Evolutionary conservation across 2,888 invertebrate genomes (phyloP), one percentile per base, ranked within the genome.

Genomic region (Sesamia inferens): DNA sequence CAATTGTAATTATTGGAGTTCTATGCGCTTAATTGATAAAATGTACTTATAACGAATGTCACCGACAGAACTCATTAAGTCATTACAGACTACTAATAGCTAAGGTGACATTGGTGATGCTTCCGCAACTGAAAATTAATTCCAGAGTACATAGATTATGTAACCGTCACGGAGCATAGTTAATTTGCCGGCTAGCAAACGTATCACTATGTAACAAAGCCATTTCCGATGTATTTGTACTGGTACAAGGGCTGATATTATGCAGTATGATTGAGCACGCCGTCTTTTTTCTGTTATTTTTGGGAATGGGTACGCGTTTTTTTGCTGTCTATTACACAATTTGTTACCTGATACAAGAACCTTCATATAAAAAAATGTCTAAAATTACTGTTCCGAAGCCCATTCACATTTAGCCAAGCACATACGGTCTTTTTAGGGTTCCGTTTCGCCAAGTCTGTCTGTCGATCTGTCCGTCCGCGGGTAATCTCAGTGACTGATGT

Each of bases 71-170:
- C 59, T 76, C 48, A 61, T 68, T 39, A 69, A 76, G 8, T 14
- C 54, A 58, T 48, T 68, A 62, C 44, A 48, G n/a, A 59, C 39
- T 79, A 76, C 57, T 90, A 91, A 92, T 93, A 92, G 90, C 89
- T 86, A 89, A 91, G 90, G 91, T 93, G 94, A 93, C 93, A 93
- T 93, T 93, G 92, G 89, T 85, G 87, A 91, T 86, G 88, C 92
- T 93, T 93, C 93, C 92, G 93, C 88, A 87, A 89, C 85, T 88
- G 85, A 88, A 89, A 90, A 90, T 85, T 88, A 91, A 90, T 90
- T 89, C 89, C 90, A 89, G 88, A 87, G 84, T 85, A 86, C 82
- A 81, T 79, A 86, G 81, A 81, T 79, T 74, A 61, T 48, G 44
- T 58, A 54, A 61, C 22, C 19, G 54, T 64, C 74, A 54, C 67